phyloP scores from a whole-genome alignment of 2,888 invertebrate genomes.

The Drosophila anomalata region DNA sequence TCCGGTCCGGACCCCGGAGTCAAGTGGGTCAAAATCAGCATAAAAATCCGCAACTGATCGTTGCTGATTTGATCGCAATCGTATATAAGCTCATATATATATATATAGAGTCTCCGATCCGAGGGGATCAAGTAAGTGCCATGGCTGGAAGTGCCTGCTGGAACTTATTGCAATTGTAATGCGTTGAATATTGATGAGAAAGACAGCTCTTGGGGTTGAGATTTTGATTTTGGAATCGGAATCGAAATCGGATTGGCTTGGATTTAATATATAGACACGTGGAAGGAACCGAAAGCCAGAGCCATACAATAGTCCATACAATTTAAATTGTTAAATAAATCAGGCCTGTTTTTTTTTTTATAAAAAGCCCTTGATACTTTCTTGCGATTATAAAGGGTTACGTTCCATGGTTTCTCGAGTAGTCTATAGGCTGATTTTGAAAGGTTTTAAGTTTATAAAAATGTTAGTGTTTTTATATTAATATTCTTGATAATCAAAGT shows the following conservation, averaged over 20 bases:
- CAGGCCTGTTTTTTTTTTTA: not conserved
- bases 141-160: conserved; percentile 24
- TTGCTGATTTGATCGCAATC: conserved; percentile 58
- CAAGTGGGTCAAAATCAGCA: conserved; percentile 79
- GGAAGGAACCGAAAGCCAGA: conserved; percentile 7
- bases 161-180: conserved; percentile 79
- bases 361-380: not conserved
- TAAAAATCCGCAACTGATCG: conserved; percentile 49
- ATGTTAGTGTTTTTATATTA: too few species aligned
- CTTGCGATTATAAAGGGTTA: not conserved
- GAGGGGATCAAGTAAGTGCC: conserved; percentile 56
- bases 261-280: conserved; percentile 19
- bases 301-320: conserved; percentile 6
- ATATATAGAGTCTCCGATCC: conserved; percentile 22
- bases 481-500: too few species aligned
- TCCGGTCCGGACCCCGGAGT: conserved; percentile 47
- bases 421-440: not conserved
- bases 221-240: conserved; percentile 19
- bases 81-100: conserved; percentile 10
- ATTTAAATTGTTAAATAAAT: conserved; percentile 2
- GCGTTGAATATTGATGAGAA: conserved; percentile 77
- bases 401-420: not conserved
- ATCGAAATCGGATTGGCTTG: conserved; percentile 1
- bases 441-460: not conserved
- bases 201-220: conserved; percentile 45